These are phyloP conservation scores for Acanthosepion pharaonis DNA, from an alignment of 2,888 invertebrate species.

Conservation along the genomic window DNA sequence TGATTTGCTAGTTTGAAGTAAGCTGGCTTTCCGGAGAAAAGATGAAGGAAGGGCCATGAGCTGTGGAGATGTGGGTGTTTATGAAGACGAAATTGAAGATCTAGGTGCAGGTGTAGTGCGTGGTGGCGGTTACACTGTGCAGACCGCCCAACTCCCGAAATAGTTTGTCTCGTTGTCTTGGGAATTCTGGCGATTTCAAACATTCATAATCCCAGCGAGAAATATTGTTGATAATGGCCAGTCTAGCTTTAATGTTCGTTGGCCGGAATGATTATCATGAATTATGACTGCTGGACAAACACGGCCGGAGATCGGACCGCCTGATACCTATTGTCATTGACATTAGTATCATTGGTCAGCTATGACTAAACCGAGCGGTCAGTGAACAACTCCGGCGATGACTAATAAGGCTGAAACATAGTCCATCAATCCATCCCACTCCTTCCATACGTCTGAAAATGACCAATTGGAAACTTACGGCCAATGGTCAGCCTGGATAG, in stretches of 20 bases:
- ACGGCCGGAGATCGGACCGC: neutral
- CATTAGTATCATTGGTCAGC: constrained; percentile 33
- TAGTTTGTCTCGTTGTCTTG: neutral
- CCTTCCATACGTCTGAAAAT: neutral
- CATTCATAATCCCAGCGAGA: neutral
- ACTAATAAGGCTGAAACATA: neutral
- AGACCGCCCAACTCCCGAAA: neutral
- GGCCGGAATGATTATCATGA: constrained; percentile 1
- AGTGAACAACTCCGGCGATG: neutral
- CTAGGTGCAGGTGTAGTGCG: neutral
- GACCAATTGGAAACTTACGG: neutral
- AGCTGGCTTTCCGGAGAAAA: neutral
- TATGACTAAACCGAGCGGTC: constrained; percentile 21
- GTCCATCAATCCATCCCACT: neutral
- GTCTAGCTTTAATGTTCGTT: neutral
- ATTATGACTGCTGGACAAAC: constrained; percentile 8
- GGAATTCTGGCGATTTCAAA: neutral
- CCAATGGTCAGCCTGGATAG: neutral
- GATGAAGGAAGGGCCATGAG: neutral
- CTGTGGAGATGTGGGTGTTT: neutral
- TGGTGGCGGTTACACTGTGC: neutral
- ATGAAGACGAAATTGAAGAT: neutral
- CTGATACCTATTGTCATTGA: constrained; percentile 10
- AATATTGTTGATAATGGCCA: neutral
- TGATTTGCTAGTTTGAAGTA: neutral